phyloP scores from a whole-genome alignment of 2,888 invertebrate species.

The Phengaris arion region DNA sequence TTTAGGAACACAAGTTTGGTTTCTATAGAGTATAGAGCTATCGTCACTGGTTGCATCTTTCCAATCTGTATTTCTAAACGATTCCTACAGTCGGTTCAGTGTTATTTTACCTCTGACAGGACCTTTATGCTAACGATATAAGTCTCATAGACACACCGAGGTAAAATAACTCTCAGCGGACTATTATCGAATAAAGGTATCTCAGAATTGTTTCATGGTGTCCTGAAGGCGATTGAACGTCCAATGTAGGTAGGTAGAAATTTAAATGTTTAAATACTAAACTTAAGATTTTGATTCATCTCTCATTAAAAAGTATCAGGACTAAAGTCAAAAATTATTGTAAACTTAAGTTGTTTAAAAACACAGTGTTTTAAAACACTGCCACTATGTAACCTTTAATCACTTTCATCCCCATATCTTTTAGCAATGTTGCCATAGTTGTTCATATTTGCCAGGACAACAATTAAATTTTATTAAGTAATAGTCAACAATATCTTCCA shows the following conservation, averaged over 20 bases:
- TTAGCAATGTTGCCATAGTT: neutral
- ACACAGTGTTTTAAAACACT: neutral
- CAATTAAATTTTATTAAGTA: neutral
- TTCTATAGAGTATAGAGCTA: neutral
- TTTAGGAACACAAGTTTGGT: neutral
- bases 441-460: neutral
- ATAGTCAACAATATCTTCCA: neutral
- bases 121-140: too few relatives aligned
- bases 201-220: neutral
- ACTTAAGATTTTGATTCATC: neutral
- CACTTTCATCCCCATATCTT: neutral
- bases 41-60: neutral
- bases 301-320: neutral
- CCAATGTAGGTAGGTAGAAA: slow-evolving; percentile 15
- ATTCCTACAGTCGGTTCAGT: neutral
- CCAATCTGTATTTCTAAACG: neutral
- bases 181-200: neutral
- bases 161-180: too few relatives aligned
- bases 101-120: too few relatives aligned
- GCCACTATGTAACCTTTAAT: neutral
- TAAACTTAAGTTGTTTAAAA: too few relatives aligned
- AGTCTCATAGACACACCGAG: too few relatives aligned
- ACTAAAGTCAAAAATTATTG: neutral
- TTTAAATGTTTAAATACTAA: neutral
- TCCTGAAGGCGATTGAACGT: slow-evolving; percentile 10